Conservation (phyloP, 2,888 invertebrate species). For the Nymphalis urticae region DNA sequence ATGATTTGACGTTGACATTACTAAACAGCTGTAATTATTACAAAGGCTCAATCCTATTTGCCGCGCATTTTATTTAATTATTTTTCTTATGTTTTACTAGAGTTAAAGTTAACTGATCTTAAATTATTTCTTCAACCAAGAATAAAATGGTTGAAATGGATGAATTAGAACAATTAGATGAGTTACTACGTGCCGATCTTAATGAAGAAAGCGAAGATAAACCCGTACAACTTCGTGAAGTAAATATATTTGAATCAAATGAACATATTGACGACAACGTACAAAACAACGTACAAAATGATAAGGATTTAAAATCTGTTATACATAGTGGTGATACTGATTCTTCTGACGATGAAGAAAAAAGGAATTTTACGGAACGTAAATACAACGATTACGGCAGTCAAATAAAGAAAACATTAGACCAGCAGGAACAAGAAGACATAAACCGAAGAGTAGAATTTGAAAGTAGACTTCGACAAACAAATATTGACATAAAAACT, state of each 20-base stretch:
- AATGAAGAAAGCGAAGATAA: conserved; percentile 44
- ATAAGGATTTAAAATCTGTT: conserved; percentile 48
- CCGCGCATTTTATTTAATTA: not conserved
- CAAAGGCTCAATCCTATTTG: not conserved
- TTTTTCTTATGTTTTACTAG: not conserved
- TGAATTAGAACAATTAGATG: conserved; percentile 71
- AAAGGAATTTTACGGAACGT: conserved; percentile 86
- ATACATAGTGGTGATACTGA: conserved; percentile 84
- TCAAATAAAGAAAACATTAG: conserved; percentile 83
- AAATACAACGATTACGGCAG: conserved; percentile 88
- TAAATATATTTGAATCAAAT: conserved; percentile 61
- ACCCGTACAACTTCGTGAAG: conserved; percentile 49
- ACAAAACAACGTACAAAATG: conserved; percentile 19
- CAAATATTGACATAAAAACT: conserved; percentile 64
- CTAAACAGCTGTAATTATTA: not conserved
- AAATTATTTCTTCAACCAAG: conserved; percentile 15
- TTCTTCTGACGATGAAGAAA: conserved; percentile 92
- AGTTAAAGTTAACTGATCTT: not conserved
- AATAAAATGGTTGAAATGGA: conserved; percentile 56
- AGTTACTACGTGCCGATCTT: conserved; percentile 68
- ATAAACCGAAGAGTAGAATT: conserved; percentile 64
- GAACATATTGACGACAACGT: conserved; percentile 35
- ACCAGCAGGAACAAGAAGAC: conserved; percentile 68
- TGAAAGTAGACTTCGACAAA: conserved; percentile 67
- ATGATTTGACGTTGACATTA: not conserved